These are phyloP conservation scores for Oophaga pumilio DNA, from an alignment of 2,113 vertebrate genomes.

Conservation along the genomic window DNA sequence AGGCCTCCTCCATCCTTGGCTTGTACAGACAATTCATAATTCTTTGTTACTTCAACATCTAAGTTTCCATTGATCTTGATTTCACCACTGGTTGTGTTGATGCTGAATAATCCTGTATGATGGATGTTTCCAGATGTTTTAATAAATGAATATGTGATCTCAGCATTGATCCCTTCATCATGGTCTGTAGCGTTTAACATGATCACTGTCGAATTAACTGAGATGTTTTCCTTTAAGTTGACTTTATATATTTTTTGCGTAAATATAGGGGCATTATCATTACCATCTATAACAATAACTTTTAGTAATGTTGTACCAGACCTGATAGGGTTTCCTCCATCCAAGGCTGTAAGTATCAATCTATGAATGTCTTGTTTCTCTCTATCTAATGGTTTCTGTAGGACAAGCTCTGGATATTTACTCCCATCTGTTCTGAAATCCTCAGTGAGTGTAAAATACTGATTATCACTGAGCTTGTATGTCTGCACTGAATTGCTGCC, in stretches of 20 bases:
- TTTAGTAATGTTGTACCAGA: slow-evolving; percentile 61
- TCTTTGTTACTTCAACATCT: slow-evolving; percentile 71
- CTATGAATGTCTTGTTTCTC: slow-evolving; percentile 62
- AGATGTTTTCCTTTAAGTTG: slow-evolving; percentile 61
- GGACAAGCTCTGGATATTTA: slow-evolving; percentile 64
- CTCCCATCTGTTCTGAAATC: slow-evolving; percentile 59
- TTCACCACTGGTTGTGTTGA: slow-evolving; percentile 66
- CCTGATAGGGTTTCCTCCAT: slow-evolving; percentile 61
- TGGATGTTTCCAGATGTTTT: slow-evolving; percentile 57
- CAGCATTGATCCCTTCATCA: slow-evolving; percentile 65
- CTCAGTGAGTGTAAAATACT: slow-evolving; percentile 64
- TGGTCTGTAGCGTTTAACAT: slow-evolving; percentile 63
- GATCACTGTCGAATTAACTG: slow-evolving; percentile 59
- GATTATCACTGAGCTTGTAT: slow-evolving; percentile 65
- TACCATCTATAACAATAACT: slow-evolving; percentile 58
- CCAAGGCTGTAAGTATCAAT: slow-evolving; percentile 64
- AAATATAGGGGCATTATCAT: slow-evolving; percentile 71
- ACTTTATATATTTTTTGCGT: slow-evolving; percentile 62
- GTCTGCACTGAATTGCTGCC: slow-evolving; percentile 66
- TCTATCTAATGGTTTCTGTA: slow-evolving; percentile 67
- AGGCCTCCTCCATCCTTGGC: slow-evolving; percentile 70
- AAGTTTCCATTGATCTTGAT: slow-evolving; percentile 65
- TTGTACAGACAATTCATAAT: slow-evolving; percentile 68
- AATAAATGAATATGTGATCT: slow-evolving; percentile 67
- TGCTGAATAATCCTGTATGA: slow-evolving; percentile 63